phyloP scores from a whole-genome alignment of 2,888 invertebrate species.

The Brassicogethes aeneus region DNA sequence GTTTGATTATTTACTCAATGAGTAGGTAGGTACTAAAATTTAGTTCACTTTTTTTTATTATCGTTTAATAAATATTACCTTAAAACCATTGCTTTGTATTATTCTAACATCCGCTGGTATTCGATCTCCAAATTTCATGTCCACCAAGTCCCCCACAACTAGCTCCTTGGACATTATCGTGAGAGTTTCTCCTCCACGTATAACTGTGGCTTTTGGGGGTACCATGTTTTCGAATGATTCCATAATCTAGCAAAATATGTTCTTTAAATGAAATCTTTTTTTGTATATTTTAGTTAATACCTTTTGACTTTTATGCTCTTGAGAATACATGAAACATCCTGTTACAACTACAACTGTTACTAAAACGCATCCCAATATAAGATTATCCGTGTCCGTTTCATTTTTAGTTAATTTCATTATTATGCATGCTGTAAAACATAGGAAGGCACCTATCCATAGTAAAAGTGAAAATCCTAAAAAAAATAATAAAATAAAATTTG shows the following conservation, averaged over 20 bases:
- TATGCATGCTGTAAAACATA: conserved; percentile 58
- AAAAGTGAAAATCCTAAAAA: conserved; percentile 70
- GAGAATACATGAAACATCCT: conserved; percentile 61
- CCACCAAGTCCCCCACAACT: conserved; percentile 76
- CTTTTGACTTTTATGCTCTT: conserved; percentile 61
- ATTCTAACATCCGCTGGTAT: conserved; percentile 87
- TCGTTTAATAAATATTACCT: conserved; percentile 22
- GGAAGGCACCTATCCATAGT: conserved; percentile 66
- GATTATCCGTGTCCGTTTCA: conserved; percentile 44
- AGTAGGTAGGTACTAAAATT: too few relatives aligned
- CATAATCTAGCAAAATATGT: conserved; percentile 68
- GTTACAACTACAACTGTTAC: conserved; percentile 59
- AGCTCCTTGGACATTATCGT: conserved; percentile 58
- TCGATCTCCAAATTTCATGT: conserved; percentile 75
- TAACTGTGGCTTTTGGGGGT: conserved; percentile 62
- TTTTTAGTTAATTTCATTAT: conserved; percentile 33
- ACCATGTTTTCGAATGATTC: conserved; percentile 81
- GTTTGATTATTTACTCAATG: too few relatives aligned
- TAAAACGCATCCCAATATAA: conserved; percentile 56
- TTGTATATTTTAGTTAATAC: conserved; percentile 19
- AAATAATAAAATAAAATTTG: conserved; percentile 32
- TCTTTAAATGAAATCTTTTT: background rate
- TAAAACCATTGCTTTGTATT: conserved; percentile 42
- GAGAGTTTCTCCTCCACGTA: conserved; percentile 58
- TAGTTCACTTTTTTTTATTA: background rate